Base-by-base conservation (phyloP, 2,888 invertebrate species). In the Rhorus exstirpatorius region DNA sequence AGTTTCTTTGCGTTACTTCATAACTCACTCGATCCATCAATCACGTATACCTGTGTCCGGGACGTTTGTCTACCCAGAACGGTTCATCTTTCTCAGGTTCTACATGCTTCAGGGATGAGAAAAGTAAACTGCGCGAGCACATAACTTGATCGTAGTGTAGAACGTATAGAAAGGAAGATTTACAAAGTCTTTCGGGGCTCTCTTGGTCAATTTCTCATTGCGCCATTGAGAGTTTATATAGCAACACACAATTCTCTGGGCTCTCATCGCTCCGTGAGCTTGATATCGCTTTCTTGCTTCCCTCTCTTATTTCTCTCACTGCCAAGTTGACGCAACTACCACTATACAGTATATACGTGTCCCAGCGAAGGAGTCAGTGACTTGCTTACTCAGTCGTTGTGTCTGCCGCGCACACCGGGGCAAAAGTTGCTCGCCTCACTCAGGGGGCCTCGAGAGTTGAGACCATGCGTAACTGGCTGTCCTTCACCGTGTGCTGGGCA, bases 391-490 rank as follows among this genome's bases (percentile, higher is more conserved):
- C 35, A 21, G 49, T 61, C 60, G 61, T 72, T 35, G 60, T 49
- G 72, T 72, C 72, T 72, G 61, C 70, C 35, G 35, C 58, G 61
- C 21, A 51, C 58, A 72, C 21, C 44, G 49, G 49, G 49, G 49
- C 72, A 72, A 72, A 72, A 72, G 72, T 61, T 72, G 72, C 14
- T 72, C 71, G 71, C 55, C 71, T 79, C 68, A 51, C 68, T 68
- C 51, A 35, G 38, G 31, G 75, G 53, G 17, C 24, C 21, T 26
- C n/a, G 70, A 70, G 74, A 70, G 75, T 53, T 49, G 74, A 72
- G 78, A 65, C 77, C 70, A 65, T 75, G 82, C 82, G 79, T 82
- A 82, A 82, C 79, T 79, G 81, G 81, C 81, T 82, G 79, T 82
- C 82, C 82, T 82, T 82, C 79, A 82, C 79, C 79, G 82, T 75